These are phyloP conservation scores for Callyntrura guangdongensis DNA, from an alignment of 2,888 invertebrate genomes.

Conservation along the genomic window DNA sequence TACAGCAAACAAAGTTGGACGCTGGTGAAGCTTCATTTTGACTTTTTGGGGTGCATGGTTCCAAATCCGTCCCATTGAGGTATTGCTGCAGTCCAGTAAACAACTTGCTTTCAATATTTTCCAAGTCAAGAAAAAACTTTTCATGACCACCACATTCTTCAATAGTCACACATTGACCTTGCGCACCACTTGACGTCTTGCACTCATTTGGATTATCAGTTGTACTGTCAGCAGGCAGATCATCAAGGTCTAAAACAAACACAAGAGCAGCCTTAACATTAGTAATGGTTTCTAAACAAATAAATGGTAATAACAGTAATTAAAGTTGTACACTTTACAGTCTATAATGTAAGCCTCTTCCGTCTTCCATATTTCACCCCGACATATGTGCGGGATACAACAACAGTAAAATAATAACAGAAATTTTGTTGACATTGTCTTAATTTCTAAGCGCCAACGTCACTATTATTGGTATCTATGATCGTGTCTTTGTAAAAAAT, in stretches of 20 bases:
- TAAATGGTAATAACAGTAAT: too few relatives aligned
- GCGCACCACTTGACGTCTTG: slow-evolving; percentile 8
- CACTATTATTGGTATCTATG: not conserved
- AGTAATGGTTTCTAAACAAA: not conserved
- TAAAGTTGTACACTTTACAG: slow-evolving; percentile 15
- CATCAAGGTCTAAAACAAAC: slow-evolving; percentile 16
- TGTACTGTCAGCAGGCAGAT: not conserved
- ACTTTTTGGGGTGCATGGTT: slow-evolving; percentile 8
- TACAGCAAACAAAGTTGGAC: slow-evolving; percentile 61
- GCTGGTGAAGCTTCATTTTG: not conserved
- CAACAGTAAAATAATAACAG: not conserved
- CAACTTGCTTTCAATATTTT: not conserved
- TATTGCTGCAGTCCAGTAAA: not conserved
- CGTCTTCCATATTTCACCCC: slow-evolving; percentile 60
- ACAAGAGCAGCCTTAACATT: not conserved
- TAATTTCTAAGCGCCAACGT: not conserved
- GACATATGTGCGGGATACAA: not conserved
- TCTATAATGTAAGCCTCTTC: slow-evolving; percentile 70
- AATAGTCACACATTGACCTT: slow-evolving; percentile 52
- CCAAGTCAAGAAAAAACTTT: not conserved
- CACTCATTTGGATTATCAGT: slow-evolving; percentile 31
- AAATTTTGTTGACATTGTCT: not conserved
- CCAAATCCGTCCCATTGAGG: slow-evolving; percentile 27
- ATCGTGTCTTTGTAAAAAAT: too few relatives aligned
- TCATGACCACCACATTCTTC: slow-evolving; percentile 31